Evolutionary conservation across 2,113 vertebrate genomes (phyloP), one percentile per base, ranked within the genome.

Genomic region (Pseudolaguvia tuberculata): DNA sequence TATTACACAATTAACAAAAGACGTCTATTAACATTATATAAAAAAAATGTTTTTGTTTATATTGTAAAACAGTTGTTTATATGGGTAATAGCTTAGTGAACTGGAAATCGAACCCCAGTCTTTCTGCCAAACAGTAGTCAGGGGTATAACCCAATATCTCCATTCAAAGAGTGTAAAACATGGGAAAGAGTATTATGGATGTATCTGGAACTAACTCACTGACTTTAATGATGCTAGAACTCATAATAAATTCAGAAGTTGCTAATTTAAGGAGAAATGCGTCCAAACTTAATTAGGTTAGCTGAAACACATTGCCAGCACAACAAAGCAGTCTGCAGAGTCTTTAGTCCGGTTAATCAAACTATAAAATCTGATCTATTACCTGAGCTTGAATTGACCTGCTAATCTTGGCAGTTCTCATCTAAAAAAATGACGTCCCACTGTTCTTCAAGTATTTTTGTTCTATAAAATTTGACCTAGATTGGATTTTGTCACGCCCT

Each of bases 351-450:
- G 21, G n/a, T 12, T 11, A 55, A 25, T 11, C 20, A 12, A 57
- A 57, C 25, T 23, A 27, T 25, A 12, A 35, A 35, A 18, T 35
- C 48, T 21, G 39, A 29, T 18, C 25, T 69, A 18, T 21, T 10
- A 0, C 29, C 15, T 27, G 8, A 35, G 9, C 29, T 39, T 7
- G 3, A 21, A 42, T 3, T 7, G 3, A 1, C 31, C 5, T 42
- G 35, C 76, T 65, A 51, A 72, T 72, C 45, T 27, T 52, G 25
- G 23, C 47, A 58, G 79, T 53, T 31, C 27, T 29, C 27, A 50
- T 23, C 18, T 61, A 59, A 59, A 72, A 72, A 12, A 1, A 72
- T 59, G 47, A 21, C 23, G 12, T 48, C 42, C 14, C n/a, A 61
- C 31, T 50, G 42, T 7, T 9, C 67, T 11, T 21, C 58, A n/a